These are phyloP conservation scores for Parasteatoda lunata DNA, from an alignment of 2,888 invertebrate genomes.

Conservation along the genomic window DNA sequence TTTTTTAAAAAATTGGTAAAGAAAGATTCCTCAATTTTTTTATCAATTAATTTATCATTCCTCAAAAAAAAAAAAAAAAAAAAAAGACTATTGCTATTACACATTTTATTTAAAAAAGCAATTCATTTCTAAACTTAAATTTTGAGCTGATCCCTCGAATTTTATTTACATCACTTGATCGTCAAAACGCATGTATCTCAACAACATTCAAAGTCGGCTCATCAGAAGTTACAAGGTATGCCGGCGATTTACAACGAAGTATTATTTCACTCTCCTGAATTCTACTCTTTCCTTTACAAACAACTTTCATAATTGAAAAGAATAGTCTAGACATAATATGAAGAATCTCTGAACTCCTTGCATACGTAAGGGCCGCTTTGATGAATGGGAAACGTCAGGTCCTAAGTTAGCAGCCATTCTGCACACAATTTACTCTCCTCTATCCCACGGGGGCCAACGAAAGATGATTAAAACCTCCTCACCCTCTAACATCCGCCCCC, in stretches of 20 bases:
- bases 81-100: too few relatives aligned
- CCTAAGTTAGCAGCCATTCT: slow-evolving; percentile 53
- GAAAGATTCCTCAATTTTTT: too few relatives aligned
- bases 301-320: slow-evolving; percentile 16
- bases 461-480: slow-evolving; percentile 55
- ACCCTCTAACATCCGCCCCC: slow-evolving; percentile 15
- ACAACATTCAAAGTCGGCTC: neutral
- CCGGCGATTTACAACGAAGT: neutral
- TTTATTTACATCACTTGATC: neutral
- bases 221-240: neutral
- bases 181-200: neutral
- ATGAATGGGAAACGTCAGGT: slow-evolving; percentile 54
- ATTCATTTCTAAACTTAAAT: too few relatives aligned
- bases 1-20: too few relatives aligned
- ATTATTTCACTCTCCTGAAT: neutral
- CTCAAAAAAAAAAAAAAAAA: too few relatives aligned
- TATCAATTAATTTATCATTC: too few relatives aligned
- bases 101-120: too few relatives aligned
- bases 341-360: slow-evolving; percentile 14
- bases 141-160: neutral
- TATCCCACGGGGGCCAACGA: slow-evolving; percentile 29
- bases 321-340: slow-evolving; percentile 14
- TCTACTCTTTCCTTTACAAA: neutral
- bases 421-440: slow-evolving; percentile 46
- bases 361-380: slow-evolving; percentile 10